Percentiles rank a stretch among this genome's conserved stretches.
These are phyloP conservation scores for Pachydiplax longipennis DNA, from an alignment of 2,888 invertebrate genomes.

Conservation along the genomic window DNA sequence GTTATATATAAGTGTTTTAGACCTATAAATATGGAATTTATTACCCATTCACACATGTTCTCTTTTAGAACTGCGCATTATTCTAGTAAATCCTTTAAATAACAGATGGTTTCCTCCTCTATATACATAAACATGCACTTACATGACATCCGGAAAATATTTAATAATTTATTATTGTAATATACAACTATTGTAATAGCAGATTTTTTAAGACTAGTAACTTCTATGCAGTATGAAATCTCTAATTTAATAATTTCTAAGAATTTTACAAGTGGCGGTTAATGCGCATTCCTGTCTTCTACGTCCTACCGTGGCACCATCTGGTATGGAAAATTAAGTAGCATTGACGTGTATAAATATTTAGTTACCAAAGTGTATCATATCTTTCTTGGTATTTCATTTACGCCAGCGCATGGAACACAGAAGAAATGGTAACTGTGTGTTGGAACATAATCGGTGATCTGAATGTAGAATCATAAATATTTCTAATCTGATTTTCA, in stretches of 20 bases:
- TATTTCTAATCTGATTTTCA: constrained; percentile 32
- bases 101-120: no score
- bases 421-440: constrained; percentile 43
- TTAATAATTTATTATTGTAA: no score
- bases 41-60: no score
- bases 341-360: constrained; percentile 38
- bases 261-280: constrained; percentile 2
- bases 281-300: neutral
- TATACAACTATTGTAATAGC: neutral
- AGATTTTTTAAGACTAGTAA: neutral
- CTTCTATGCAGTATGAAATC: neutral
- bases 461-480: constrained; percentile 19
- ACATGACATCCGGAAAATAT: no score
- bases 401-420: constrained; percentile 1
- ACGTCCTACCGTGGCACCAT: neutral
- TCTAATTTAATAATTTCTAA: neutral
- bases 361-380: neutral
- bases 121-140: no score
- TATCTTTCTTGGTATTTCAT: neutral
- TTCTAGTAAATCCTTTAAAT: no score
- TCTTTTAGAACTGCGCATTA: no score
- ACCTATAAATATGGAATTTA: no score
- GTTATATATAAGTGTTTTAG: no score
- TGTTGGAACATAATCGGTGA: constrained; percentile 42
- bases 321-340: neutral